Base-by-base conservation (phyloP, 2,113 vertebrate species). In the Microtus ochrogaster region DNA sequence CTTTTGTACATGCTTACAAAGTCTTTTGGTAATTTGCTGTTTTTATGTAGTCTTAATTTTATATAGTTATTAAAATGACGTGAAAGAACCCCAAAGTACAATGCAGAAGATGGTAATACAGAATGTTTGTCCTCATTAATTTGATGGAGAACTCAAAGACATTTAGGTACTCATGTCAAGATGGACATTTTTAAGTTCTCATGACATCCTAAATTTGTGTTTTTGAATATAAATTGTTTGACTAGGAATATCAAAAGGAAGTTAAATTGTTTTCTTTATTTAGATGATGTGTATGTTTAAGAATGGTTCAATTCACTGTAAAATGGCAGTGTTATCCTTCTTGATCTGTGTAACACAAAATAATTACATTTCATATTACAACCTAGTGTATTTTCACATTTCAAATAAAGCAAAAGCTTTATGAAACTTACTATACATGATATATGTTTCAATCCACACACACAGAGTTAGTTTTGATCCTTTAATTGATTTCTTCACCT, bases 301-400 rank as follows among this genome's bases (percentile, higher is more conserved):
- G 13, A 68, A 36, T 36, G 66, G 66, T 76, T 88, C 77, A 3
- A 49, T 88, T 90, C 72, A 89, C 41, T 95, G 41, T 94, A 39
- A 87, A 92, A 87, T 10, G 39, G 3, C 14, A 86, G 16, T 39
- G 4, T 91, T 93, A 84, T 61, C 36, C 28, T 88, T 63, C 9
- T 94, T 73, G 66, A 91, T 12, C 22, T 90, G 24, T 94, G 41
- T 28, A 49, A 5, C 11, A 91, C 33, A 89, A 61, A 96, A 76
- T 16, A 90, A 89, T 88, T 86, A 74, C 10, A 49, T 95, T 94
- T 97, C 92, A 95, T 66, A 72, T 90, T 96, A 63, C 87, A 36
- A 8, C 63, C 19, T 49, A 91, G 33, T 86, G 14, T 70, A 72
- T 94, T 83, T 94, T 95, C 21, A 86, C 41, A 85, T 93, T 55